These are phyloP conservation scores for Diloba caeruleocephala DNA, from an alignment of 2,888 invertebrate species.

Conservation along the genomic window DNA sequence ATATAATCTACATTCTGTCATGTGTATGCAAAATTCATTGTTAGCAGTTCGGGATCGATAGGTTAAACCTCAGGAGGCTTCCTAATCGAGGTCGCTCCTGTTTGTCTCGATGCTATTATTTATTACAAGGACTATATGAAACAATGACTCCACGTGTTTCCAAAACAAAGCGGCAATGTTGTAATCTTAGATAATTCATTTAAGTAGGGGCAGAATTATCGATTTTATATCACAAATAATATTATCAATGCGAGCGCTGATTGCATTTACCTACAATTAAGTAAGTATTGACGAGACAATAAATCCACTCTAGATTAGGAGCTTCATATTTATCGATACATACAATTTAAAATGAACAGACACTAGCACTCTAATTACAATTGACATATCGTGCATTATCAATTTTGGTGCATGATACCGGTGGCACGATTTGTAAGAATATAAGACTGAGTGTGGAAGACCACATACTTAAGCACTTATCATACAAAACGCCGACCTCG, in stretches of 20 bases:
- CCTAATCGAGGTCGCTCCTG: slow-evolving; percentile 36
- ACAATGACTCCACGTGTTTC: slow-evolving; percentile 14
- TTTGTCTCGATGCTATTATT: slow-evolving; percentile 11
- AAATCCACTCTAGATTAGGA: slow-evolving; percentile 40
- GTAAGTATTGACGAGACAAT: slow-evolving; percentile 23
- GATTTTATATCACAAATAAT: slow-evolving; percentile 19
- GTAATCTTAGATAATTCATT: slow-evolving; percentile 18
- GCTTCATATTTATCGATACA: slow-evolving; percentile 23
- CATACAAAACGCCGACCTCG: slow-evolving; percentile 15
- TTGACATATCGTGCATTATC: slow-evolving; percentile 38
- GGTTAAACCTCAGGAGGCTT: slow-evolving; percentile 37
- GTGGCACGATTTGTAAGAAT: slow-evolving; percentile 4
- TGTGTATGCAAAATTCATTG: slow-evolving; percentile 30
- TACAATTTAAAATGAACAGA: slow-evolving; percentile 35
- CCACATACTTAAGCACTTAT: slow-evolving; percentile 13
- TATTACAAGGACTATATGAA: slow-evolving; percentile 16
- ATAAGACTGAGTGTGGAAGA: slow-evolving; percentile 5
- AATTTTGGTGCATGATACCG: slow-evolving; percentile 27
- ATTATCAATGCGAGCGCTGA: slow-evolving; percentile 35
- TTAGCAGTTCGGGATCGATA: slow-evolving; percentile 34
- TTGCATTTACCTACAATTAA: slow-evolving; percentile 35
- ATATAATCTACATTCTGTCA: slow-evolving; percentile 5
- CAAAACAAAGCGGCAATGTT: neutral
- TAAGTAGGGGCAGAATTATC: slow-evolving; percentile 13
- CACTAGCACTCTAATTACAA: slow-evolving; percentile 15